Percentiles rank a stretch among this genome's conserved stretches.
Evolutionary conservation across 1,140 invertebrate species (phyloP).

Genomic region (Calliphora vicina): DNA sequence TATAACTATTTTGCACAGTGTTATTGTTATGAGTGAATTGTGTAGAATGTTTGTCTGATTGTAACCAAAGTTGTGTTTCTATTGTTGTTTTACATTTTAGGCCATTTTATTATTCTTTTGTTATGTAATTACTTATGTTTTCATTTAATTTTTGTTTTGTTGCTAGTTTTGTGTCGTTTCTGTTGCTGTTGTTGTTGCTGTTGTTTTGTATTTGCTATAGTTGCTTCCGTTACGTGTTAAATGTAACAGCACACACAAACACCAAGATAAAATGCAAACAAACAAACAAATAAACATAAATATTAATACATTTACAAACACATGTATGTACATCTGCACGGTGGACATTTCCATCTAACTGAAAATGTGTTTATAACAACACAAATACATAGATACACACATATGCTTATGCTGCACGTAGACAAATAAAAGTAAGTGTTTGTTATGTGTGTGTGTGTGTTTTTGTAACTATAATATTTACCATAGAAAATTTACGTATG

Average conservation of each 20-base stretch:
- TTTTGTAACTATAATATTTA: background rate
- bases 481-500: background rate
- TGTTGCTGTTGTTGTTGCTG: background rate
- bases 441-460: background rate
- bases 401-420: background rate
- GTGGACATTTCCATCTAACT: background rate
- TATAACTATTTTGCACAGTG: no score
- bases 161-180: background rate
- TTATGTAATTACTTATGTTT: conserved; percentile 1
- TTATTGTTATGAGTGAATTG: no score
- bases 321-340: background rate
- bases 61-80: background rate
- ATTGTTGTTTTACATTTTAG: background rate
- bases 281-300: background rate
- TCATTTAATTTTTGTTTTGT: background rate
- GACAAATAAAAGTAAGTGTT: background rate
- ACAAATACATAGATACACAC: background rate
- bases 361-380: background rate
- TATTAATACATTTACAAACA: background rate
- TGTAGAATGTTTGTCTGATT: background rate
- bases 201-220: background rate
- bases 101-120: background rate
- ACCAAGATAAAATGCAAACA: no score
- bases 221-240: background rate
- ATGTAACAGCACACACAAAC: background rate